Percentiles rank a stretch among this genome's conserved stretches.
Conservation (phyloP, 2,113 vertebrate genomes). For the Nipponia nippon region DNA sequence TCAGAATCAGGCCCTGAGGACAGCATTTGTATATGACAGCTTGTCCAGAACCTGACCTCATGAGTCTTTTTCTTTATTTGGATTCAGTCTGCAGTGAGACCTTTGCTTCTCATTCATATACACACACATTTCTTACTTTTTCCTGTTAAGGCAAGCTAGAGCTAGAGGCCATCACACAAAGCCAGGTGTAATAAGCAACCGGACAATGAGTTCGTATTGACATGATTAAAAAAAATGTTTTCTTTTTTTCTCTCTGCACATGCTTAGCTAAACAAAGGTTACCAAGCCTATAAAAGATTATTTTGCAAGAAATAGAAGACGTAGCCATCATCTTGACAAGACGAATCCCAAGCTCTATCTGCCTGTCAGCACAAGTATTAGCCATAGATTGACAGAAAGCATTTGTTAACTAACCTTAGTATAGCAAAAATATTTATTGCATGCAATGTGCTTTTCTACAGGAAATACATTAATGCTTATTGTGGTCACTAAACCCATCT, state of each 20-base stretch:
- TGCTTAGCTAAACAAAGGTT: constrained; percentile 4
- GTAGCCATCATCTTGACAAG: background rate
- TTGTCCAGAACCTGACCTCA: background rate
- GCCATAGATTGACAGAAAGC: background rate
- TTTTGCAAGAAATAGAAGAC: background rate
- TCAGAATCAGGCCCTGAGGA: background rate
- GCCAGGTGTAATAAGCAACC: background rate
- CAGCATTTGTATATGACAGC: background rate
- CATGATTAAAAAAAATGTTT: background rate
- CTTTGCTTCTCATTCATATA: background rate
- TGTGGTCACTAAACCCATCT: background rate
- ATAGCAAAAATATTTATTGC: background rate
- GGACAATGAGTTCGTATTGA: background rate
- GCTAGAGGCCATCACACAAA: background rate
- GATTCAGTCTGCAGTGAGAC: background rate
- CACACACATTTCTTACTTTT: background rate
- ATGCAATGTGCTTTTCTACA: background rate
- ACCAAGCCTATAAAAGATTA: background rate
- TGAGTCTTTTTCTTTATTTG: background rate
- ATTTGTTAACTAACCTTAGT: background rate
- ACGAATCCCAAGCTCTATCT: background rate
- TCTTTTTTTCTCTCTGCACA: background rate
- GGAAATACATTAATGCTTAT: background rate
- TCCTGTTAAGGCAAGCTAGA: background rate
- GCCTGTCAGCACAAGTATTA: background rate